Evolutionary conservation across 2,797 vertebrate genomes (phyloP).

Genomic region (Notolabrus celidotus): DNA sequence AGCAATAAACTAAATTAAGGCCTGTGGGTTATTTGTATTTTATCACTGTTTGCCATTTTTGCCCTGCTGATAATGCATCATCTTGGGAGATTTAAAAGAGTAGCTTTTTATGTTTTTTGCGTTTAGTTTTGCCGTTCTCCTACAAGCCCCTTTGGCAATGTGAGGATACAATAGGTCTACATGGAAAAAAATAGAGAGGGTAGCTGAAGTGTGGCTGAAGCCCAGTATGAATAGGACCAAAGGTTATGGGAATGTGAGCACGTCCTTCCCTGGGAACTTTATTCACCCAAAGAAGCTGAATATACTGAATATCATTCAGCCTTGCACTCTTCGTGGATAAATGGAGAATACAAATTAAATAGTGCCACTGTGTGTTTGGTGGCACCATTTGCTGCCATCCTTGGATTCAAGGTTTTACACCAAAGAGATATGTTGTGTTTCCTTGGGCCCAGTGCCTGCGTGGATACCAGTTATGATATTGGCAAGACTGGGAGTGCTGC

Average conservation of each 20-base stretch:
- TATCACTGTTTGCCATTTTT: not conserved
- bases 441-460: constrained; percentile 8
- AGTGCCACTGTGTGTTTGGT: too few relatives aligned
- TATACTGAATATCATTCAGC: too few relatives aligned
- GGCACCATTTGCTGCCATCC: too few relatives aligned
- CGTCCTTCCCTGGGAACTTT: constrained; percentile 27
- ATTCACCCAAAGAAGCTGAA: constrained; percentile 1
- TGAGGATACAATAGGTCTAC: constrained; percentile 39
- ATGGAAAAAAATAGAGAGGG: constrained; percentile 42
- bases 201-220: constrained; percentile 36
- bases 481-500: constrained; percentile 33
- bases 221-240: constrained; percentile 34
- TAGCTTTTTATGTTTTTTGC: not conserved
- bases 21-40: not conserved
- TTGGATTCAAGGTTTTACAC: not conserved
- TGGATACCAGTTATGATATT: constrained; percentile 11
- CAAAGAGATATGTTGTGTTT: constrained; percentile 13
- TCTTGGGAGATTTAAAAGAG: not conserved
- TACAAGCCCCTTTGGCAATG: not conserved
- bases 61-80: not conserved
- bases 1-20: not conserved
- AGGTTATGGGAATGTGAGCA: constrained; percentile 45
- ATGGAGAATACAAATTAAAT: too few relatives aligned
- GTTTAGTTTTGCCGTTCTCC: not conserved
- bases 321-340: too few relatives aligned